These are phyloP conservation scores for Stenodera caucasica DNA, from an alignment of 2,888 invertebrate species.

Conservation along the genomic window DNA sequence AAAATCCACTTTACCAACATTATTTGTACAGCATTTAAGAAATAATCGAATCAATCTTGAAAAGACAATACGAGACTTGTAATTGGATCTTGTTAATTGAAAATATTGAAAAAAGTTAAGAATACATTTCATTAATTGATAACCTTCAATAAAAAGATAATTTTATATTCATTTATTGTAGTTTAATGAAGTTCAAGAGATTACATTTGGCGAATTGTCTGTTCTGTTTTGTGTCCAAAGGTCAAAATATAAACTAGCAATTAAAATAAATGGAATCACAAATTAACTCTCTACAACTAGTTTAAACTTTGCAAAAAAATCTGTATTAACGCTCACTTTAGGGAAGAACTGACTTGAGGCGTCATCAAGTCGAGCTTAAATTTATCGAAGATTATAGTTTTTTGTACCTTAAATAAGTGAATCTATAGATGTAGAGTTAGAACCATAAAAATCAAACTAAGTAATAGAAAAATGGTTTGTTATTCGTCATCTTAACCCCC, in stretches of 20 bases:
- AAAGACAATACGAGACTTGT: not conserved
- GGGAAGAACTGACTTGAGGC: too few species aligned
- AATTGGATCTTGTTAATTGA: not conserved
- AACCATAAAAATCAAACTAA: not conserved
- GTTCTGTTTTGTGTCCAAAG: not conserved
- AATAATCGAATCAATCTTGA: not conserved
- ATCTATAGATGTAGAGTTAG: not conserved
- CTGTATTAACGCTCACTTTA: too few species aligned
- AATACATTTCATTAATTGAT: not conserved
- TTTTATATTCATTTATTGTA: not conserved
- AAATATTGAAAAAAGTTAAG: not conserved
- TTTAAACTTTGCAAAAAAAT: too few species aligned
- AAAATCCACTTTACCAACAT: not conserved
- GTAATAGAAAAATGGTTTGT: slow-evolving; percentile 1
- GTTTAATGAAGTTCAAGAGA: not conserved
- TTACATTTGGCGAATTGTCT: not conserved
- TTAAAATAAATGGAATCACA: not conserved
- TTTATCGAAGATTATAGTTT: slow-evolving; percentile 8
- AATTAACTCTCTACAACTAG: too few species aligned
- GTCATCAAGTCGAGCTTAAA: slow-evolving; percentile 13
- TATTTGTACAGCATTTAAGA: not conserved
- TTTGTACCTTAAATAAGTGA: too few species aligned
- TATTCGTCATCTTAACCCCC: slow-evolving; percentile 8
- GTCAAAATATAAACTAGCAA: not conserved
- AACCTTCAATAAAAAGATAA: not conserved